phyloP scores from a whole-genome alignment of 1,140 invertebrate genomes.

The Anoplolepis gracilipes region DNA sequence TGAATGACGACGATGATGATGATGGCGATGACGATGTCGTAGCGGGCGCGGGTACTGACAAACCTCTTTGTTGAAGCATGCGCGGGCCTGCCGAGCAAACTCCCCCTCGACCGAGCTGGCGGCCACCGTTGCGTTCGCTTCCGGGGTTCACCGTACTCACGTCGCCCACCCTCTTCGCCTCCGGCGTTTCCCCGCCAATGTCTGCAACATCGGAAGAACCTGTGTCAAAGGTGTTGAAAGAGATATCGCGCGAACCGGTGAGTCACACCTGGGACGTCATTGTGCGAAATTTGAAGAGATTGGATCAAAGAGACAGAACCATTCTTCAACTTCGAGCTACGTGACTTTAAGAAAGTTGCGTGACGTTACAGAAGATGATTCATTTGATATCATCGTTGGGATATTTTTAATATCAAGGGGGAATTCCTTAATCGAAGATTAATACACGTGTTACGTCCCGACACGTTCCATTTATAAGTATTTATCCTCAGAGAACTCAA shows the following conservation, averaged over 20 bases:
- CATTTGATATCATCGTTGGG: neutral
- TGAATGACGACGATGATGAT: slow-evolving; percentile 41
- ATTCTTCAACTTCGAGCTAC: neutral
- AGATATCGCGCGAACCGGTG: neutral
- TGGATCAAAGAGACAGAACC: neutral
- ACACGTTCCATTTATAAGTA: neutral
- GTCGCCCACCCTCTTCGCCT: slow-evolving; percentile 36
- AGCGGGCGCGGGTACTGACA: slow-evolving; percentile 66
- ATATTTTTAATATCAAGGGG: neutral
- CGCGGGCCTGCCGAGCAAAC: slow-evolving; percentile 77
- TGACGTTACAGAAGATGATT: neutral
- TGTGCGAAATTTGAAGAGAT: neutral
- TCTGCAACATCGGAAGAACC: slow-evolving; percentile 31
- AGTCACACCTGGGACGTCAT: neutral
- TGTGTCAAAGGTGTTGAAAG: neutral
- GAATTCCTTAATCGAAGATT: neutral
- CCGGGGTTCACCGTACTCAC: slow-evolving; percentile 70
- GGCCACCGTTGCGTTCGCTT: slow-evolving; percentile 74
- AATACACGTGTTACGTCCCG: neutral
- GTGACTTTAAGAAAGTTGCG: neutral
- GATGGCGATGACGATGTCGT: slow-evolving; percentile 56
- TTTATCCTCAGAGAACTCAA: too few species aligned
- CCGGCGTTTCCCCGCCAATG: slow-evolving; percentile 56
- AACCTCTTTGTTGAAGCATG: slow-evolving; percentile 82
- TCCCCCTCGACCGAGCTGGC: slow-evolving; percentile 70